Evolutionary conservation across 2,113 vertebrate genomes (phyloP).

Genomic region (Edolisoma coerulescens): DNA sequence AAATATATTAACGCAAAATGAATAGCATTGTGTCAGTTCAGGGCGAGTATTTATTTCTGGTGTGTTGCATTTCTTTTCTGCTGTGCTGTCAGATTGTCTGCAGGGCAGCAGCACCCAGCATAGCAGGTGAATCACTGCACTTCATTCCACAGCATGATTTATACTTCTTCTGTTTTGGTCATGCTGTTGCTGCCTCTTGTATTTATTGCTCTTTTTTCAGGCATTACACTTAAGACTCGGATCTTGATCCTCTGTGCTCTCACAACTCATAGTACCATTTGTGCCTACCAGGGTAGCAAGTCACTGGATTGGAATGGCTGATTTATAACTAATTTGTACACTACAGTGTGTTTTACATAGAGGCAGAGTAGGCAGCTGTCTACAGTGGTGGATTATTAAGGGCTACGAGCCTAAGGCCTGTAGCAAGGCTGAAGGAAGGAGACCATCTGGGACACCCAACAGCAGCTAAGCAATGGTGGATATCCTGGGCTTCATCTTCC

Average conservation of each 20-base stretch:
- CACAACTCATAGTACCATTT: neutral
- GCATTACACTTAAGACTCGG: conserved; percentile 5
- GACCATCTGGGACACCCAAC: neutral
- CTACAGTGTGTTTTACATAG: neutral
- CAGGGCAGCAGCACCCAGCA: conserved; percentile 13
- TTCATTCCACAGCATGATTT: conserved; percentile 32
- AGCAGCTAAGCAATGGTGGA: neutral
- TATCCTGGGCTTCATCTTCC: neutral
- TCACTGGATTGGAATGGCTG: neutral
- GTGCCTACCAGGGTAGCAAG: neutral
- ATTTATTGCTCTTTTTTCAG: conserved; percentile 27
- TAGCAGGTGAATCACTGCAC: conserved; percentile 49
- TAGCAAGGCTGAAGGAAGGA: neutral
- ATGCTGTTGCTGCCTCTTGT: conserved; percentile 19
- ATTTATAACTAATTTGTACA: neutral
- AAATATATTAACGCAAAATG: conserved; percentile 51
- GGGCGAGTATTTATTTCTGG: conserved; percentile 55
- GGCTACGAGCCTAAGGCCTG: neutral
- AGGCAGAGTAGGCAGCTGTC: neutral
- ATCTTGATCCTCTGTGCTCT: neutral
- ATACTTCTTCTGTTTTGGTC: conserved; percentile 22
- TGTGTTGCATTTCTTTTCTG: conserved; percentile 52
- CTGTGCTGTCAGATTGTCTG: conserved; percentile 52
- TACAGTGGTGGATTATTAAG: neutral
- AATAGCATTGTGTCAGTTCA: conserved; percentile 40